These are phyloP conservation scores for Augochlora pura DNA, from an alignment of 1,140 invertebrate genomes.

Conservation along the genomic window DNA sequence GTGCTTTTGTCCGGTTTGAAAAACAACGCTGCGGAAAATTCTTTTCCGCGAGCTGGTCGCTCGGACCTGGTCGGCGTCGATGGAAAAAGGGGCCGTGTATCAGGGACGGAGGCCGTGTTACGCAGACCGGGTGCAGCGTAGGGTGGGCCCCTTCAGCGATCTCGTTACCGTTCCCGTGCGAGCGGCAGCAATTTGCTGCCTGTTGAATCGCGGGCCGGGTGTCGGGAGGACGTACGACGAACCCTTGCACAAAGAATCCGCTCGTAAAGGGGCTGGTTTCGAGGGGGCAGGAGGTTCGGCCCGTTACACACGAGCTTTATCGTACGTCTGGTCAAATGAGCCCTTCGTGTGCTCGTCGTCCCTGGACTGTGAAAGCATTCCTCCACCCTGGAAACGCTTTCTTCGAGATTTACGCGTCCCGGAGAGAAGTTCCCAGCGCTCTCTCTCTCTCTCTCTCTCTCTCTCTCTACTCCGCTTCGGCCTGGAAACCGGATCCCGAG, in stretches of 20 bases:
- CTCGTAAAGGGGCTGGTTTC: constrained; percentile 52
- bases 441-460: not conserved
- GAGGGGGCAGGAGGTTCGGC: constrained; percentile 62
- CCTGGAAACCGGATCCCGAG: not conserved
- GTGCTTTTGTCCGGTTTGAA: not conserved
- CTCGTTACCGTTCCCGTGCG: constrained; percentile 25
- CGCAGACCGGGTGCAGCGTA: too few relatives aligned
- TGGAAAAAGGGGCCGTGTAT: not conserved
- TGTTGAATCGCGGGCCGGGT: constrained; percentile 38
- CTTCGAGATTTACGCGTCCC: constrained; percentile 54
- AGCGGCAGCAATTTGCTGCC: constrained; percentile 38
- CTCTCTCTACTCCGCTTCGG: not conserved
- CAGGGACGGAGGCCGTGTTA: too few relatives aligned
- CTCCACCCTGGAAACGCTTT: constrained; percentile 35
- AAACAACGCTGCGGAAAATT: not conserved
- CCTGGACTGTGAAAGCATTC: constrained; percentile 43
- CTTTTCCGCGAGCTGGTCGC: not conserved
- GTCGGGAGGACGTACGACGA: constrained; percentile 22
- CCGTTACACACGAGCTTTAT: constrained; percentile 74
- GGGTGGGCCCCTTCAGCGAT: constrained; percentile 6
- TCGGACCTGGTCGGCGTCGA: too few relatives aligned
- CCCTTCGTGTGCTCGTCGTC: constrained; percentile 54
- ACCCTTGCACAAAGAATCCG: constrained; percentile 44
- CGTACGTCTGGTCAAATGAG: constrained; percentile 74
- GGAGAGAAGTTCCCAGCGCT: not conserved